Conservation (phyloP, 2,888 invertebrate genomes). For the Melolontha melolontha region DNA sequence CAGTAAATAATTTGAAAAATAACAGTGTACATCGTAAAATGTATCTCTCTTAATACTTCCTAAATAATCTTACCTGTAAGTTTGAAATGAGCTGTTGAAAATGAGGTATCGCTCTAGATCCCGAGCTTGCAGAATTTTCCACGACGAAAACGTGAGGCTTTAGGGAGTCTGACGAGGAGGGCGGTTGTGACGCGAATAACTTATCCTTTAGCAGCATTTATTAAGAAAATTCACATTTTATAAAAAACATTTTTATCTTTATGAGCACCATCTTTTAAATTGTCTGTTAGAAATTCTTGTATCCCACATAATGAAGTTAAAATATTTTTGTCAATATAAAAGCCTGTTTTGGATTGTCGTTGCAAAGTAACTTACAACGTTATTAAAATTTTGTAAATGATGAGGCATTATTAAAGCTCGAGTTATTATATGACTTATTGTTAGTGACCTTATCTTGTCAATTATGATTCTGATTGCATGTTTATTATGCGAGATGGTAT, state of each 20-base stretch:
- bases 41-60: slow-evolving; percentile 1
- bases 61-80: slow-evolving; percentile 74
- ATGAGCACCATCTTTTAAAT: neutral
- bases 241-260: slow-evolving; percentile 4
- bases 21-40: neutral
- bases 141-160: slow-evolving; percentile 59
- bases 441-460: no score
- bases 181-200: slow-evolving; percentile 60
- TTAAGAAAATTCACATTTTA: slow-evolving; percentile 32
- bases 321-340: no score
- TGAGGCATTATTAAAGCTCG: no score
- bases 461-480: no score
- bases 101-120: slow-evolving; percentile 73
- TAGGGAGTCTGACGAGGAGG: slow-evolving; percentile 59
- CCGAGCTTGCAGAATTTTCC: slow-evolving; percentile 67
- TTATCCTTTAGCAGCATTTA: slow-evolving; percentile 61
- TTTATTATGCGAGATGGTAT: no score
- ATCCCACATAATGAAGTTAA: no score
- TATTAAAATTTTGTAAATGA: no score
- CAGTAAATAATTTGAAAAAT: slow-evolving; percentile 15
- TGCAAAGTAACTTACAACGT: no score
- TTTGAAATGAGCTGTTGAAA: slow-evolving; percentile 77
- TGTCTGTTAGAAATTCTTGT: neutral
- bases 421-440: no score
- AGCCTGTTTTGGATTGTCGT: no score